Base-by-base conservation (phyloP, 1,140 invertebrate species). In the Meloidogyne chitwoodi region DNA sequence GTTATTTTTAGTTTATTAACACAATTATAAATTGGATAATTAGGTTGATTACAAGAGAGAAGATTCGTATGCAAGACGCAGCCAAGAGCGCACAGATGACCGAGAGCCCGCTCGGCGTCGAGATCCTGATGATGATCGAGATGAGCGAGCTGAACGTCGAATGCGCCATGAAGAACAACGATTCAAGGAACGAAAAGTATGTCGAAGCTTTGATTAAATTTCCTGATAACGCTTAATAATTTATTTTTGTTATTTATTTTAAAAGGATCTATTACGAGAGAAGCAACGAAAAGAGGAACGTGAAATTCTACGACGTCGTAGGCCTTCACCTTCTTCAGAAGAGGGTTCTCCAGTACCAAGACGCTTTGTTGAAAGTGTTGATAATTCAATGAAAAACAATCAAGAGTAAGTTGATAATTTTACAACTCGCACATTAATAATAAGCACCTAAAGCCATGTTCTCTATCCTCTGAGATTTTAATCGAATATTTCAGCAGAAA, bases 61-160 rank as follows among this genome's bases (percentile, higher is more conserved):
- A 73, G 38, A 48, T 3, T 12, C 65, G 62, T 38, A 38, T 56
- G 19, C 12, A 1, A 14, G 12, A 56, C 48, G 48, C n/a, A 56
- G 48, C n/a, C 48, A n/a, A 6, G 48, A 56, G 16, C 44, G 44
- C 16, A 5, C 14, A 8, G 48, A n/a, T 8, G 48, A 56, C 0
- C 19, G 48, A n/a, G 48, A 56, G n/a, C n/a, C 48, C n/a, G 48
- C 48, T 27, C 26, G 67, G 3, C 29, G 48, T 24, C 56, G 75
- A 27, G 44, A 76, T 44, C 44, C 68, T 24, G 56, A 73, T 26
- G 73, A 74, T 6, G 64, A 76, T 74, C 12, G 75, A 62, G 22
- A 29, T 26, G 73, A 75, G 24, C 14, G 71, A 1, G 71, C 71
- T 24, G 71, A 73, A 22, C 41, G 71, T 22, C 24, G 71, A 10